Conservation (phyloP, 2,888 invertebrate species). For the Drosophila mercatorum region DNA sequence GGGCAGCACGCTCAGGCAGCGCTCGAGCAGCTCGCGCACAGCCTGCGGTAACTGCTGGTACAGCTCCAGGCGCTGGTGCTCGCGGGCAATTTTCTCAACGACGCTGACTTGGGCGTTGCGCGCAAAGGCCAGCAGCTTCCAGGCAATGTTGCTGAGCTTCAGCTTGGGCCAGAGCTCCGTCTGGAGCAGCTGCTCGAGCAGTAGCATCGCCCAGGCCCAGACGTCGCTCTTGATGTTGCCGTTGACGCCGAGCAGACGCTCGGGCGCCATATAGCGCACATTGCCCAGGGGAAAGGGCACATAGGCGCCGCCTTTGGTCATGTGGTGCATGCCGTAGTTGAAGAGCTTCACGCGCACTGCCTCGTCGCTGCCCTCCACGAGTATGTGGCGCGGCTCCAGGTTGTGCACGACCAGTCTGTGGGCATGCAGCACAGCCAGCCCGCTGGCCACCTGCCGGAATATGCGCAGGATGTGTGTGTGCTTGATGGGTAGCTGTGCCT, state of each 20-base stretch:
- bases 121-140: slow-evolving; percentile 89
- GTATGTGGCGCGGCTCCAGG: slow-evolving; percentile 92
- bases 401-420: slow-evolving; percentile 91
- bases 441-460: slow-evolving; percentile 90
- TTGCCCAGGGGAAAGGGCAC: slow-evolving; percentile 95
- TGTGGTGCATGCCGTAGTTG: slow-evolving; percentile 96
- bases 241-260: slow-evolving; percentile 89
- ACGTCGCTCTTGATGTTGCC: slow-evolving; percentile 93
- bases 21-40: slow-evolving; percentile 87
- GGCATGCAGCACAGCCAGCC: slow-evolving; percentile 89
- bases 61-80: slow-evolving; percentile 88
- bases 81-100: slow-evolving; percentile 90
- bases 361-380: slow-evolving; percentile 86
- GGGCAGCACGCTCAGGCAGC: slow-evolving; percentile 89
- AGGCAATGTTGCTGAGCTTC: slow-evolving; percentile 89
- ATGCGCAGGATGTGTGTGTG: slow-evolving; percentile 87
- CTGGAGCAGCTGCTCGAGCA: slow-evolving; percentile 91
- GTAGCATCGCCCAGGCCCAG: slow-evolving; percentile 97
- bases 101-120: slow-evolving; percentile 80
- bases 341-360: slow-evolving; percentile 91
- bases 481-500: slow-evolving; percentile 74
- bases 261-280: slow-evolving; percentile 92
- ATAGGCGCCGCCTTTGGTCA: slow-evolving; percentile 94
- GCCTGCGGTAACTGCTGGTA: slow-evolving; percentile 69
- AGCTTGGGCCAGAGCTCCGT: slow-evolving; percentile 88